Conservation (phyloP, 2,888 invertebrate genomes). For the Drosophila sordidula region DNA sequence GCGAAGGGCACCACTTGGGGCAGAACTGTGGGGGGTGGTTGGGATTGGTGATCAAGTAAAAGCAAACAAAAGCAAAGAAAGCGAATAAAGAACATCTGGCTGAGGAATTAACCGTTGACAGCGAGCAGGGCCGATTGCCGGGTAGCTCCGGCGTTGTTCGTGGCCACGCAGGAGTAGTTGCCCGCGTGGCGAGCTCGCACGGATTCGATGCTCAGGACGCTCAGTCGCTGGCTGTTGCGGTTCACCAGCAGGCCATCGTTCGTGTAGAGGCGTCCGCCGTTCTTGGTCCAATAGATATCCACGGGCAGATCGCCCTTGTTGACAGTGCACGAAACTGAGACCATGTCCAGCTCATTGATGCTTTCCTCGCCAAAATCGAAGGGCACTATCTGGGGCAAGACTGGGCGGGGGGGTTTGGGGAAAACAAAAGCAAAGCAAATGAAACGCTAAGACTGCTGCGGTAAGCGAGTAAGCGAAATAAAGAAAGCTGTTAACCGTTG, state of each 20-base stretch:
- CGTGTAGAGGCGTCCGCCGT: constrained; percentile 85
- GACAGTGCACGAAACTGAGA: constrained; percentile 90
- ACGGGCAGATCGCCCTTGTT: constrained; percentile 92
- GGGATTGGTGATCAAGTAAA: constrained; percentile 26
- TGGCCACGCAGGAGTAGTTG: constrained; percentile 88
- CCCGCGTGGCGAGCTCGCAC: constrained; percentile 88
- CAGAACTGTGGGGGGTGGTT: constrained; percentile 28
- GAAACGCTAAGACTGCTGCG: constrained; percentile 16
- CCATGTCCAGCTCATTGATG: constrained; percentile 89
- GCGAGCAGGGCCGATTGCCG: constrained; percentile 87
- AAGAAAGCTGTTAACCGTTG: constrained; percentile 85
- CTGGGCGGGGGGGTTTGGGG: constrained; percentile 82
- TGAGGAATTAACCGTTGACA: constrained; percentile 86
- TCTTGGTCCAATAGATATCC: constrained; percentile 89
- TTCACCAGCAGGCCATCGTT: constrained; percentile 87
- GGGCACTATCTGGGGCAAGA: constrained; percentile 90
- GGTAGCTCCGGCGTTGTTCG: constrained; percentile 87
- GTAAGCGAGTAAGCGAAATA: background rate
- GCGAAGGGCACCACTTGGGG: constrained; percentile 89
- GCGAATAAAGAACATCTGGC: constrained; percentile 1
- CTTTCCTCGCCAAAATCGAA: constrained; percentile 90
- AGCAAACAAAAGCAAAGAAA: constrained; percentile 39
- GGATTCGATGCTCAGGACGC: constrained; percentile 88
- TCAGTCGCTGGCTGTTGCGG: constrained; percentile 88
- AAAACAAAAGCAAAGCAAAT: constrained; percentile 37